Conservation (phyloP, 2,888 invertebrate species). For the Nipponacmea schrenckii region DNA sequence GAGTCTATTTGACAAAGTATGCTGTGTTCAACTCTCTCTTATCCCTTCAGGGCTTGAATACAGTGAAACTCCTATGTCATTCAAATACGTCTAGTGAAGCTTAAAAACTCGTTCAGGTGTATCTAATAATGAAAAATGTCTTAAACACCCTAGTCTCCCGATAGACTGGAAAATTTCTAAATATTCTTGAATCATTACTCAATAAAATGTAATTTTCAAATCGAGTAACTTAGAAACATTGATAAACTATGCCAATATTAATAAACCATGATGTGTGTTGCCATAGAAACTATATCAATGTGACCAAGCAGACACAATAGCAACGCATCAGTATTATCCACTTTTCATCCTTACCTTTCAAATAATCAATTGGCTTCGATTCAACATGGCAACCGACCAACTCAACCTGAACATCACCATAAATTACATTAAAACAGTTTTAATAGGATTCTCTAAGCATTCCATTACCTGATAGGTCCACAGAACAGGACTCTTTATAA, state of each 20-base stretch:
- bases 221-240: constrained; percentile 18
- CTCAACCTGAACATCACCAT: neutral
- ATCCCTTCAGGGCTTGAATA: neutral
- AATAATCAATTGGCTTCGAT: neutral
- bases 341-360: neutral
- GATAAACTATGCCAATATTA: constrained; percentile 19
- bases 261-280: constrained; percentile 15
- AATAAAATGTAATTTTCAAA: constrained; percentile 19
- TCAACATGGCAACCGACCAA: neutral
- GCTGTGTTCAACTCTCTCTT: neutral
- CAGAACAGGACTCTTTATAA: too few relatives aligned
- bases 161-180: too few relatives aligned
- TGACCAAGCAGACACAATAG: constrained; percentile 1
- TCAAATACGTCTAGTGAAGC: neutral
- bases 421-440: neutral
- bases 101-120: neutral
- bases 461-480: too few relatives aligned
- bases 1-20: constrained; percentile 6
- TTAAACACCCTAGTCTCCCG: too few relatives aligned
- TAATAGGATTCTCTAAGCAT: neutral
- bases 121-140: neutral
- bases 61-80: neutral
- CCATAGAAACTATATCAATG: constrained; percentile 20
- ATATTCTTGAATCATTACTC: neutral
- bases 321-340: neutral